A percentile compares a stretch with the other conserved stretches of the same genome.
These are phyloP conservation scores for Engraulis encrasicolus DNA, from an alignment of 2,113 vertebrate species.

Conservation along the genomic window DNA sequence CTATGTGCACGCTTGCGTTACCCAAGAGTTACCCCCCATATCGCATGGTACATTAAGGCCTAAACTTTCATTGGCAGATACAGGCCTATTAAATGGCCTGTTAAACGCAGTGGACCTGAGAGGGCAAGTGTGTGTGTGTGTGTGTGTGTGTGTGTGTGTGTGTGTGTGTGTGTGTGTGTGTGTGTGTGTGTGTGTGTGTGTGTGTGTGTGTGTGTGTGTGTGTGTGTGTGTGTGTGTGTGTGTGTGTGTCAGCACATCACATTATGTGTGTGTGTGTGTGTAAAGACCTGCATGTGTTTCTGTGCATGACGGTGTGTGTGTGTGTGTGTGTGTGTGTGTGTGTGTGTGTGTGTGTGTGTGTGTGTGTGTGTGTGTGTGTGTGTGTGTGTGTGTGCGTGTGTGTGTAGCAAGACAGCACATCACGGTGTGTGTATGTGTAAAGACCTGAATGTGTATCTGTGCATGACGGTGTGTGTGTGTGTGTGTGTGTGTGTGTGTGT, in stretches of 20 bases:
- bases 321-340: neutral
- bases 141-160: slow-evolving; percentile 15
- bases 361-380: neutral
- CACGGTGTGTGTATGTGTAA: too few species aligned
- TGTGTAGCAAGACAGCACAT: neutral
- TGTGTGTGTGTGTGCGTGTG: neutral
- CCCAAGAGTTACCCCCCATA: slow-evolving; percentile 21
- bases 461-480: neutral
- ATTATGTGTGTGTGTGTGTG: neutral
- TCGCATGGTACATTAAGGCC: slow-evolving; percentile 37
- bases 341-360: slow-evolving; percentile 6
- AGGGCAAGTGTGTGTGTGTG: neutral
- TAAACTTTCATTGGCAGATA: neutral
- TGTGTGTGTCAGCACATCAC: neutral
- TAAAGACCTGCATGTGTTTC: neutral
- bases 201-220: neutral
- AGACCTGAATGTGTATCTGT: too few species aligned
- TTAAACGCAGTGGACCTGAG: neutral
- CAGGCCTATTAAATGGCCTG: neutral
- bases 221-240: neutral
- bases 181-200: slow-evolving; percentile 2
- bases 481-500: neutral
- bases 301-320: neutral
- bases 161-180: neutral
- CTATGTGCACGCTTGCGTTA: neutral